These are phyloP conservation scores for Corythaixoides concolor DNA, from an alignment of 2,113 vertebrate species.

Conservation along the genomic window DNA sequence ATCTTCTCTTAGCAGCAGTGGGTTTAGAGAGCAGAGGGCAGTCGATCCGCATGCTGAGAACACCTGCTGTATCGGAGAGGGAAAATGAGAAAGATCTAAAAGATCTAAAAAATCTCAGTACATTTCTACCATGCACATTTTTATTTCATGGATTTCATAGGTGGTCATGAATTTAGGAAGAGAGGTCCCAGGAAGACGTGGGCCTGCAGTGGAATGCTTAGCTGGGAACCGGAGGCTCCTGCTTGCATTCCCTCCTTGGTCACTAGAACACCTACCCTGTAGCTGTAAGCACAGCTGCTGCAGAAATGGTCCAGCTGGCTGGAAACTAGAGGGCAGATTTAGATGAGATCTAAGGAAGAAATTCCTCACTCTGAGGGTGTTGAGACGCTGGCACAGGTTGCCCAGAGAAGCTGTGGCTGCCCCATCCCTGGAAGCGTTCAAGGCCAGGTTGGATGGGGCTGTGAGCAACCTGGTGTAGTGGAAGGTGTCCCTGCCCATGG, in stretches of 20 bases:
- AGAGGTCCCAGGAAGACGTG: background rate
- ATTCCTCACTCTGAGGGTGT: too few species aligned
- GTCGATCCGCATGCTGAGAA: fast-evolving
- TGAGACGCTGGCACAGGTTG: too few species aligned
- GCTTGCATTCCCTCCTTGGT: background rate
- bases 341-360: too few species aligned
- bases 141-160: background rate
- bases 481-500: too few species aligned
- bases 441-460: too few species aligned
- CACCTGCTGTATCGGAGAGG: fast-evolving
- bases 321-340: too few species aligned
- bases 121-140: fast-evolving
- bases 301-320: background rate
- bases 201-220: background rate
- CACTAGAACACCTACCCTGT: fast-evolving
- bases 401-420: too few species aligned
- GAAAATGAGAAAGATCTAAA: background rate
- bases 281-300: background rate
- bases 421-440: too few species aligned
- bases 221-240: background rate
- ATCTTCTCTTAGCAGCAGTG: fast-evolving
- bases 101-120: too few species aligned
- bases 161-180: background rate
- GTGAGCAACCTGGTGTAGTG: too few species aligned
- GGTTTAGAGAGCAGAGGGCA: background rate